Percentiles rank a stretch among this genome's conserved stretches.
Evolutionary conservation across 2,888 invertebrate species (phyloP).

Genomic region (Ectemnius cavifrons): DNA sequence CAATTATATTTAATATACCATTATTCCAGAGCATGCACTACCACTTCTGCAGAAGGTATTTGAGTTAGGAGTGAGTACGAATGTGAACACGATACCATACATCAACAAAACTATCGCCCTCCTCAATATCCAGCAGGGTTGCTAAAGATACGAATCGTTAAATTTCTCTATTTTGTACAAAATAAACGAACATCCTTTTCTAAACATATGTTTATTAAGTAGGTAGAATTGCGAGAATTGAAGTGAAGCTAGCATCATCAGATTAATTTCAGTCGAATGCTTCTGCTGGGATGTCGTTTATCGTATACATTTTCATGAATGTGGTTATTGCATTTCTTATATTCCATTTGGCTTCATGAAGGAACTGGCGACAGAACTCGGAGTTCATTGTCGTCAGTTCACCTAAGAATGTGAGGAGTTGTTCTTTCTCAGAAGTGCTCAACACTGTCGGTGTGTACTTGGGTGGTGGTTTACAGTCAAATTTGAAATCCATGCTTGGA

Average conservation of each 20-base stretch:
- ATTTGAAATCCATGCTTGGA: constrained; percentile 47
- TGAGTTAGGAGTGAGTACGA: constrained; percentile 88
- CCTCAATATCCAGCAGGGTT: constrained; percentile 90
- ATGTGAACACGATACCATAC: constrained; percentile 86
- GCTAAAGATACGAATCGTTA: constrained; percentile 77
- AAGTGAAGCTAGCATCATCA: neutral
- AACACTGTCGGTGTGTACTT: constrained; percentile 66
- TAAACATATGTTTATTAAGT: neutral
- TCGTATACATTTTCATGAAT: constrained; percentile 71
- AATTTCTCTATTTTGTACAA: constrained; percentile 57
- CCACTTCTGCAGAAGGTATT: constrained; percentile 90
- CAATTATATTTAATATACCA: neutral
- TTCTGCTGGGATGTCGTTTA: constrained; percentile 70
- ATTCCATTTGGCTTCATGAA: constrained; percentile 70
- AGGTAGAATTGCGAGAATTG: neutral
- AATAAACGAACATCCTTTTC: constrained; percentile 12
- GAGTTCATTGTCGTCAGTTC: constrained; percentile 73
- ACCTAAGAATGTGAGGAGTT: constrained; percentile 67
- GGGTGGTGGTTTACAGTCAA: constrained; percentile 49
- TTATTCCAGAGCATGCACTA: constrained; percentile 85
- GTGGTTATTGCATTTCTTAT: constrained; percentile 69
- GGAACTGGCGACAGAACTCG: constrained; percentile 62
- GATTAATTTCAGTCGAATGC: constrained; percentile 61
- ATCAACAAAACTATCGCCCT: constrained; percentile 89
- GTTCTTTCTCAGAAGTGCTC: constrained; percentile 70